Evolutionary conservation across 1,140 invertebrate genomes (phyloP), one percentile per base, ranked within the genome.

Genomic region (Brachionus calyciflorus): DNA sequence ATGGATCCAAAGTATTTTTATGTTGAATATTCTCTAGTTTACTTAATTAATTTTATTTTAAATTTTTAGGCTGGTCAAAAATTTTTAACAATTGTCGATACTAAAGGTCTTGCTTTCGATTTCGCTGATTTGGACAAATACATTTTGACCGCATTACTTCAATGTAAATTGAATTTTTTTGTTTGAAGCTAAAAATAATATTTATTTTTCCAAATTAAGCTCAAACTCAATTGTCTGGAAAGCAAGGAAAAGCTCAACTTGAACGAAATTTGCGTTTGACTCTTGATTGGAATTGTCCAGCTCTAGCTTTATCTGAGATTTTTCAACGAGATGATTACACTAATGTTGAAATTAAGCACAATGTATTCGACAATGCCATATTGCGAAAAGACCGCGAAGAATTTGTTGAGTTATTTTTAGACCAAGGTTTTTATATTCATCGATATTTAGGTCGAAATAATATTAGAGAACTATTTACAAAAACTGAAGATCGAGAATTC

Each of bases 221-320:
- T 24, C 65, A 48, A 41, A 57, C 65, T 44, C 30, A 75, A 17
- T 17, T 55, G 12, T 33, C 53, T 78, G 79, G 78, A 63, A 77
- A 46, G 68, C 79, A 79, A 41, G 78, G 78, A 73, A 76, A 79
- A 69, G 79, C 82, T 75, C 79, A 81, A 78, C 73, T 84, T 21
- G 80, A 83, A 63, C 82, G 84, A 79, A 81, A 85, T 63, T 77
- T 86, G 0, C 82, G 82, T 46, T 80, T 86, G n/a, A 84, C 84
- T 6, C 60, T 87, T 17, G 84, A 86, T 77, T 87, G 86, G 86
- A 87, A 87, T 77, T 80, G 82, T 76, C 82, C 84, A 6, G 82
- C 85, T 51, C 79, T 87, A 30, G 85, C 85, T 3, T 68, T 79
- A 24, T 81, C 80, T 17, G 83, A 86, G 80, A 83, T 87, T 37